These are phyloP conservation scores for Calyptommatus sinebrachiatus DNA, from an alignment of 2,113 vertebrate genomes.

Conservation along the genomic window DNA sequence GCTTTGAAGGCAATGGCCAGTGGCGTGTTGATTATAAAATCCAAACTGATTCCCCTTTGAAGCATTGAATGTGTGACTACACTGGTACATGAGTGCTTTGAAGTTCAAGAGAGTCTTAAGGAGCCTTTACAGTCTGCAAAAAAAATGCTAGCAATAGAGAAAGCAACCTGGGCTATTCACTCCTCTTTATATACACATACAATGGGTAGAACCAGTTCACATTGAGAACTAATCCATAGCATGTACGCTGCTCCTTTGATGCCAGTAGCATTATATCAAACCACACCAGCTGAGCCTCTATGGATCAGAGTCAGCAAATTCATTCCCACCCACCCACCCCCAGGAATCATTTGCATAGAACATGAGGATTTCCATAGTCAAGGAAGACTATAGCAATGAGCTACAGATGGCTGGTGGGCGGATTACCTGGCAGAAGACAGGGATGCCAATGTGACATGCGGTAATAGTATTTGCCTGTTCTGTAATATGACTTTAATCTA, in stretches of 20 bases:
- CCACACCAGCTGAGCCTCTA: not conserved
- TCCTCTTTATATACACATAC: slow-evolving; percentile 6
- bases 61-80: slow-evolving; percentile 39
- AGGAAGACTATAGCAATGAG: not conserved
- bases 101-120: slow-evolving; percentile 27
- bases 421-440: not conserved
- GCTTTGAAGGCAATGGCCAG: slow-evolving; percentile 26
- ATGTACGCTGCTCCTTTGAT: slow-evolving; percentile 7
- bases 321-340: too few species aligned
- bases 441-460: not conserved
- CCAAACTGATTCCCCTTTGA: slow-evolving; percentile 23
- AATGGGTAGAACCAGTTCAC: not conserved
- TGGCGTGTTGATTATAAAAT: slow-evolving; percentile 46
- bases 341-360: not conserved
- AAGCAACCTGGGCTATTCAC: slow-evolving; percentile 11
- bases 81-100: slow-evolving; percentile 23
- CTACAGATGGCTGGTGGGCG: not conserved
- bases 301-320: not conserved
- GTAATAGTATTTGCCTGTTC: not conserved
- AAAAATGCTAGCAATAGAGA: slow-evolving; percentile 1
- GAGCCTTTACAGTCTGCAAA: not conserved
- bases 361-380: not conserved
- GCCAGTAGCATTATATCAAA: not conserved
- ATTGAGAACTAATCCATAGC: not conserved
- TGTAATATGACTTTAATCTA: not conserved